Conservation (phyloP, 2,797 vertebrate species). For the Acanthiza pusilla region DNA sequence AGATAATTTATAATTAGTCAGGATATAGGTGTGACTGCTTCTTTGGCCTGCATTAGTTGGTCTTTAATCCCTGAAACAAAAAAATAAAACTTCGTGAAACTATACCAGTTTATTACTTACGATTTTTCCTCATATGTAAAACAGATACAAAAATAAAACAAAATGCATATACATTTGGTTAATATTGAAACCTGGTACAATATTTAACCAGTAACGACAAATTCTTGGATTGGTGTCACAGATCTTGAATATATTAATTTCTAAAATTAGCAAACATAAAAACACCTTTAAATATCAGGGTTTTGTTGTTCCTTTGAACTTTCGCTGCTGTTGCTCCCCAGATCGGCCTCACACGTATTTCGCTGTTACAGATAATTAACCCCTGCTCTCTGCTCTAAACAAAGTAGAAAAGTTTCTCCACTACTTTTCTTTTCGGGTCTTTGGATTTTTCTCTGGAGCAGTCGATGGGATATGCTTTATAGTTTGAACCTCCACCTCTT, state of each 20-base stretch:
- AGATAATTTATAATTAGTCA: neutral
- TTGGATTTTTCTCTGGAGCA: neutral
- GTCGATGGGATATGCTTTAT: neutral
- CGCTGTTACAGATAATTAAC: neutral
- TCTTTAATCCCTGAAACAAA: neutral
- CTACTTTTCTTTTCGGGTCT: neutral
- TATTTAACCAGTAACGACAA: neutral
- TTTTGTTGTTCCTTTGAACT: neutral
- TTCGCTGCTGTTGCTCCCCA: neutral
- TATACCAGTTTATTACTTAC: neutral
- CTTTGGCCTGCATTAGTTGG: neutral
- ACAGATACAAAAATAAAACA: neutral
- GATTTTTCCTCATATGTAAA: neutral
- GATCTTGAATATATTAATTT: neutral
- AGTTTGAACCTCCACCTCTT: neutral
- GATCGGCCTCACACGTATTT: neutral
- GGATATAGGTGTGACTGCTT: neutral
- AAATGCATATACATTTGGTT: neutral
- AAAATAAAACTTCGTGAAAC: neutral
- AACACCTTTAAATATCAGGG: neutral
- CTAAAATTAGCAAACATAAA: neutral
- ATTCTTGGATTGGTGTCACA: neutral
- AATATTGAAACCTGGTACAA: neutral
- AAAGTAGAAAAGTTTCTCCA: conserved; percentile 17
- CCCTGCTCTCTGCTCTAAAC: neutral